A percentile compares a stretch with the other conserved stretches of the same genome.
phyloP scores from a whole-genome alignment of 2,113 vertebrate genomes.

The Strigops habroptila region DNA sequence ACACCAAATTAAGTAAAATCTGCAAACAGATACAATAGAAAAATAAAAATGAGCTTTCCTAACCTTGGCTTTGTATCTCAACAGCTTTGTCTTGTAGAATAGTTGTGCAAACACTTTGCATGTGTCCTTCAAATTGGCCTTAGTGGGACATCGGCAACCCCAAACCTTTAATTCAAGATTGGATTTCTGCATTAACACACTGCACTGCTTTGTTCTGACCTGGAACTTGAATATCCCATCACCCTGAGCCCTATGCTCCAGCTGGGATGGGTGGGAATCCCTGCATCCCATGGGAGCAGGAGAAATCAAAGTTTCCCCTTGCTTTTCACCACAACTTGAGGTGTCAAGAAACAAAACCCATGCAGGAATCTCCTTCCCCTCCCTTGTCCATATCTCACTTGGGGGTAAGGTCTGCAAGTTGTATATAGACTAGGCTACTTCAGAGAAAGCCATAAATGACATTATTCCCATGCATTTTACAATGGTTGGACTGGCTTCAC shows the following conservation, averaged over 20 bases:
- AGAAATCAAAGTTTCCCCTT: neutral
- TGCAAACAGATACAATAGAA: neutral
- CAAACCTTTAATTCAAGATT: neutral
- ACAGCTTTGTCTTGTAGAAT: neutral
- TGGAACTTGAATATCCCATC: rapidly evolving
- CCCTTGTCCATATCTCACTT: rapidly evolving
- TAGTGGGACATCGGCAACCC: neutral
- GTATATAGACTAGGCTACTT: rapidly evolving
- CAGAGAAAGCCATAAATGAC: rapidly evolving
- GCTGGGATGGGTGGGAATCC: neutral
- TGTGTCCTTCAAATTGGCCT: rapidly evolving
- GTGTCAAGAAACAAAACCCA: neutral
- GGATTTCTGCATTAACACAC: neutral
- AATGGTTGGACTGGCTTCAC: rapidly evolving
- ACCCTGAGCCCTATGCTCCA: neutral
- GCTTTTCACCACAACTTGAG: neutral
- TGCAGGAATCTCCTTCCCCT: neutral
- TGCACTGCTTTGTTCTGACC: neutral
- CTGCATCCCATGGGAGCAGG: neutral
- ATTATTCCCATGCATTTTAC: neutral
- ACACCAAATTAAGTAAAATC: neutral
- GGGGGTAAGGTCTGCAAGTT: too few species aligned
- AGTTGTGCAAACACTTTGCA: neutral
- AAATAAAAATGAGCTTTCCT: neutral
- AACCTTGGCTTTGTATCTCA: neutral